phyloP scores from a whole-genome alignment of 2,888 invertebrate species.

The Diabrotica balteata region DNA sequence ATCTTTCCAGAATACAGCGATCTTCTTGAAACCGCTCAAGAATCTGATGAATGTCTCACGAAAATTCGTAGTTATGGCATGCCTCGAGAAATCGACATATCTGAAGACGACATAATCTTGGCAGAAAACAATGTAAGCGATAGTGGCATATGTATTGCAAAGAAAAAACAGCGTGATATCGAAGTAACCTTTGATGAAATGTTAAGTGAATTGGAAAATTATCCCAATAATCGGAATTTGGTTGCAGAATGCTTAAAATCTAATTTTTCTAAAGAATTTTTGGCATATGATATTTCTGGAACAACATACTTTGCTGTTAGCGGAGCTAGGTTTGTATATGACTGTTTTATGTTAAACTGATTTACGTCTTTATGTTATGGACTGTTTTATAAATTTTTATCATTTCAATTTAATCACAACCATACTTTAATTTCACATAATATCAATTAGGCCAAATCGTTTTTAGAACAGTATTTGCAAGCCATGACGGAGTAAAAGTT shows the following conservation, averaged over 20 bases:
- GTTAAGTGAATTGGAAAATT: slow-evolving; percentile 38
- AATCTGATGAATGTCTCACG: background rate
- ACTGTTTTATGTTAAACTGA: background rate
- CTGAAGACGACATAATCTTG: no score
- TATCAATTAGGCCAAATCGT: background rate
- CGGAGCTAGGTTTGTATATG: slow-evolving; percentile 34
- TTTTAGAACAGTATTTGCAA: slow-evolving; percentile 43
- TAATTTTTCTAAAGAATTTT: slow-evolving; percentile 28
- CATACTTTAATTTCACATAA: no score
- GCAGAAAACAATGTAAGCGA: no score
- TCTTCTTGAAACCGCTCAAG: slow-evolving; percentile 31
- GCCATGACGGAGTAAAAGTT: slow-evolving; percentile 48
- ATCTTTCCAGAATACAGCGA: slow-evolving; percentile 39
- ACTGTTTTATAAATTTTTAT: no score
- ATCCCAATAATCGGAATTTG: slow-evolving; percentile 36
- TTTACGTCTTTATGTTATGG: no score
- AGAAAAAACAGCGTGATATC: background rate
- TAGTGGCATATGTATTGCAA: no score
- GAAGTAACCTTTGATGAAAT: slow-evolving; percentile 39
- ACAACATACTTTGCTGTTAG: slow-evolving; percentile 39
- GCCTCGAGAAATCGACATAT: no score
- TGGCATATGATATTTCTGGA: slow-evolving; percentile 45
- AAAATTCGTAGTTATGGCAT: no score
- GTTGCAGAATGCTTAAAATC: slow-evolving; percentile 30
- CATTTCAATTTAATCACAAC: no score